Percentiles rank a stretch among this genome's conserved stretches.
These are phyloP conservation scores for Chrysina gloriosa DNA, from an alignment of 2,888 invertebrate species.

Conservation along the genomic window DNA sequence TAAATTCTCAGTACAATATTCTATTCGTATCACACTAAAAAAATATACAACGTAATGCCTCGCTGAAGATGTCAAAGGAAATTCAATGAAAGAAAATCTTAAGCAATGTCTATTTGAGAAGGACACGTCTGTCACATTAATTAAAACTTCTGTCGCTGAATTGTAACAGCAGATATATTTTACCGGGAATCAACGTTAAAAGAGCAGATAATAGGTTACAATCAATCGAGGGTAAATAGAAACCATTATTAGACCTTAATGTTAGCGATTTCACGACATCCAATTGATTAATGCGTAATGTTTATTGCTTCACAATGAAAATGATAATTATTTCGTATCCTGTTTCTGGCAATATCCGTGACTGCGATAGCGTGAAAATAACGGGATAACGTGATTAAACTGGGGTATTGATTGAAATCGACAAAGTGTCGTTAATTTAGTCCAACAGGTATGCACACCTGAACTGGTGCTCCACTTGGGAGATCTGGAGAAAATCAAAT, in stretches of 20 bases:
- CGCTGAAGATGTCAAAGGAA: neutral
- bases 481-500: no score
- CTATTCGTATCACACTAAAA: no score
- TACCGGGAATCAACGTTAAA: neutral
- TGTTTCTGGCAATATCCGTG: slow-evolving; percentile 29
- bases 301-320: slow-evolving; percentile 23
- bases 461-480: no score
- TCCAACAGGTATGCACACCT: neutral
- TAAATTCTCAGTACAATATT: no score
- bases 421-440: slow-evolving; percentile 23
- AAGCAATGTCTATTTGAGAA: neutral
- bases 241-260: slow-evolving; percentile 23
- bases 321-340: slow-evolving; percentile 34
- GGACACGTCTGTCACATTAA: neutral
- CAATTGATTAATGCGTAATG: slow-evolving; percentile 10
- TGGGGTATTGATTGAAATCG: slow-evolving; percentile 18
- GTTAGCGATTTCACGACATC: slow-evolving; percentile 1
- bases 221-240: slow-evolving; percentile 13
- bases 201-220: slow-evolving; percentile 21
- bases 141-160: neutral
- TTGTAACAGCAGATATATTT: neutral
- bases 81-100: neutral
- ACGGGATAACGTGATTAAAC: slow-evolving; percentile 11
- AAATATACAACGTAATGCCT: no score
- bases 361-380: slow-evolving; percentile 23